Evolutionary conservation across 2,888 invertebrate genomes (phyloP).

Genomic region (Achlya flavicornis): DNA sequence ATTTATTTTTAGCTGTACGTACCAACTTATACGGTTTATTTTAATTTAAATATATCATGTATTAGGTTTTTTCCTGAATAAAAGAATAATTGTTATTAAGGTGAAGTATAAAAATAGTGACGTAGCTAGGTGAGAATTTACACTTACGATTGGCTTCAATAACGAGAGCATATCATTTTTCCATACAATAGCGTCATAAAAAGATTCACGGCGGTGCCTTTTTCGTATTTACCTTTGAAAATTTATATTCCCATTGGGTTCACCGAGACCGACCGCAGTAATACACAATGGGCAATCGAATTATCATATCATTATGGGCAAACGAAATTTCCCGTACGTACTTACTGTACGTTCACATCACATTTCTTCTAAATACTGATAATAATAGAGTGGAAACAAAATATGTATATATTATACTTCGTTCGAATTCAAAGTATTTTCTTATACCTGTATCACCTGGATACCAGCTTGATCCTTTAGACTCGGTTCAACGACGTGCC

Average conservation of each 20-base stretch:
- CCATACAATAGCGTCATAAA: constrained; percentile 68
- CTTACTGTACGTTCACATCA: constrained; percentile 33
- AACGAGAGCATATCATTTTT: constrained; percentile 64
- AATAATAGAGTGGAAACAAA: constrained; percentile 10
- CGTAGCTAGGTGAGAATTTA: constrained; percentile 52
- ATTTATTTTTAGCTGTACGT: too few species aligned
- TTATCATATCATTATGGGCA: constrained; percentile 75
- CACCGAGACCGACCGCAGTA: constrained; percentile 69
- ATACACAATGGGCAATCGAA: constrained; percentile 78
- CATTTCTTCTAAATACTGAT: constrained; percentile 27
- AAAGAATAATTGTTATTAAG: neutral
- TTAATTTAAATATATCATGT: too few species aligned
- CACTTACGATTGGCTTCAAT: constrained; percentile 52
- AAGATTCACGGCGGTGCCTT: constrained; percentile 71
- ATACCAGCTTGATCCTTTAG: too few species aligned
- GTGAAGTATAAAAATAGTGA: constrained; percentile 39
- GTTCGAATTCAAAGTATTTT: too few species aligned
- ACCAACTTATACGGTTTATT: too few species aligned
- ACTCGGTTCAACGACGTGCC: too few species aligned
- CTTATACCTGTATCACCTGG: too few species aligned
- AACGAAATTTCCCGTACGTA: constrained; percentile 42
- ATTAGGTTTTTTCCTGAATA: too few species aligned
- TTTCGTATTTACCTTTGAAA: constrained; percentile 76
- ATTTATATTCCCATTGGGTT: constrained; percentile 77
- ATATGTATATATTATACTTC: too few species aligned